A percentile compares a stretch with the other conserved stretches of the same genome.
Evolutionary conservation across 2,113 vertebrate species (phyloP).

Genomic region (Planiliza haematocheilus): DNA sequence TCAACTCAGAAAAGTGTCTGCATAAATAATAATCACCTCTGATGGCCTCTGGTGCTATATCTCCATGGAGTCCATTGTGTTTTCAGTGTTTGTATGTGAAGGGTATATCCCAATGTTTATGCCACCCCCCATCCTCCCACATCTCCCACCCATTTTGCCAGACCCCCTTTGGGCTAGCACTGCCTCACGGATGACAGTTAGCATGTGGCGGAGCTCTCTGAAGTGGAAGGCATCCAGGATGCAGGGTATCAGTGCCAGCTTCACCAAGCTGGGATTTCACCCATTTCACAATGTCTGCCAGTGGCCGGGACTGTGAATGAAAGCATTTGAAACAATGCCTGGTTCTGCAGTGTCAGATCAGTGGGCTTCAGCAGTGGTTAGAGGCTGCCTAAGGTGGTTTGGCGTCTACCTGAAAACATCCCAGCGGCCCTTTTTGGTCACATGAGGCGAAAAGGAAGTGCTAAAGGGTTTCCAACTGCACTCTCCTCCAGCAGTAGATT

Average conservation of each 20-base stretch:
- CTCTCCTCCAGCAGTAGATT: constrained; percentile 23
- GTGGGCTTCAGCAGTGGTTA: constrained; percentile 49
- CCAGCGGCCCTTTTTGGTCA: constrained; percentile 52
- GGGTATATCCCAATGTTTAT: constrained; percentile 65
- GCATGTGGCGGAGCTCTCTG: constrained; percentile 83
- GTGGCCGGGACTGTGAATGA: constrained; percentile 71
- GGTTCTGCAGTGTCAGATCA: constrained; percentile 63
- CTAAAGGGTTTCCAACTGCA: constrained; percentile 49
- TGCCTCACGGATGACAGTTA: constrained; percentile 82
- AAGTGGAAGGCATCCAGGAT: constrained; percentile 83
- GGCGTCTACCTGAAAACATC: constrained; percentile 59
- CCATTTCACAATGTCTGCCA: constrained; percentile 74
- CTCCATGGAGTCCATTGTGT: constrained; percentile 50
- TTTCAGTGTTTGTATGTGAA: constrained; percentile 49
- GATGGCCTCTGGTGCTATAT: constrained; percentile 65
- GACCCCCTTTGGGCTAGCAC: constrained; percentile 67
- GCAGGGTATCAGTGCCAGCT: constrained; percentile 72
- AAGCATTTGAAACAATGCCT: constrained; percentile 74
- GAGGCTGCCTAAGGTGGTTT: constrained; percentile 62
- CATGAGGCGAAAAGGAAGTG: constrained; percentile 50
- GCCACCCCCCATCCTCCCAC: constrained; percentile 13
- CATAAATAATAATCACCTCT: constrained; percentile 80
- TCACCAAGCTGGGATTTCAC: constrained; percentile 78
- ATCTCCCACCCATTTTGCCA: constrained; percentile 40
- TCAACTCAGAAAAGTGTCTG: constrained; percentile 58